These are phyloP conservation scores for Pheosia tremula DNA, from an alignment of 2,888 invertebrate genomes.

Conservation along the genomic window DNA sequence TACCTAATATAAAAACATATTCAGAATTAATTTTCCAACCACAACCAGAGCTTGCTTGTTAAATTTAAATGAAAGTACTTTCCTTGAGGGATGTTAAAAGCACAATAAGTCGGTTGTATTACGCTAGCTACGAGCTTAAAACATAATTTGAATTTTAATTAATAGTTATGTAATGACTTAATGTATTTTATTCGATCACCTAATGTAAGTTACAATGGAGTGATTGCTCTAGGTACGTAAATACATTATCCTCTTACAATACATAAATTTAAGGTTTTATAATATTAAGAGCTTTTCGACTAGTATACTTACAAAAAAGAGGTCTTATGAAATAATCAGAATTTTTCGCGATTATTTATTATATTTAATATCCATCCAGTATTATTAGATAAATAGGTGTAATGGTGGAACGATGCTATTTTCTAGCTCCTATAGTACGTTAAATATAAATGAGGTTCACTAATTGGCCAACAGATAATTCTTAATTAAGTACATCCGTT, in stretches of 20 bases:
- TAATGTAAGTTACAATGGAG: conserved; percentile 60
- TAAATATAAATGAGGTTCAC: conserved; percentile 64
- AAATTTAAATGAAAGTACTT: not conserved
- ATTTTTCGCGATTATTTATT: conserved; percentile 79
- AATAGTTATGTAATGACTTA: conserved; percentile 47
- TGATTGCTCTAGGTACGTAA: conserved; percentile 62
- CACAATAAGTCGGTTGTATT: conserved; percentile 3
- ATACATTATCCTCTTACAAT: conserved; percentile 67
- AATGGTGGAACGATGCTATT: conserved; percentile 62
- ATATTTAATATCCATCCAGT: conserved; percentile 82
- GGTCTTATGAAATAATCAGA: conserved; percentile 80
- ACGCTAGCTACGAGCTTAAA: conserved; percentile 69
- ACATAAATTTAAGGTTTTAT: conserved; percentile 67
- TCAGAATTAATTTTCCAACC: conserved; percentile 10
- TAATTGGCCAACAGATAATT: conserved; percentile 60
- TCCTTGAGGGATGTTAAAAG: not conserved
- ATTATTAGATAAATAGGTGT: conserved; percentile 80
- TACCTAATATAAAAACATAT: conserved; percentile 9
- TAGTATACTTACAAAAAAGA: conserved; percentile 79
- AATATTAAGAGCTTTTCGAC: conserved; percentile 80
- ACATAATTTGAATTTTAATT: conserved; percentile 54
- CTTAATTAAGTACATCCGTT: conserved; percentile 45
- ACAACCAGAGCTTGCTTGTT: conserved; percentile 3
- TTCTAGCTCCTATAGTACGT: conserved; percentile 71
- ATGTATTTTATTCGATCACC: conserved; percentile 55